Evolutionary conservation across 1,140 invertebrate genomes (phyloP).

Genomic region (Papilio polytes): DNA sequence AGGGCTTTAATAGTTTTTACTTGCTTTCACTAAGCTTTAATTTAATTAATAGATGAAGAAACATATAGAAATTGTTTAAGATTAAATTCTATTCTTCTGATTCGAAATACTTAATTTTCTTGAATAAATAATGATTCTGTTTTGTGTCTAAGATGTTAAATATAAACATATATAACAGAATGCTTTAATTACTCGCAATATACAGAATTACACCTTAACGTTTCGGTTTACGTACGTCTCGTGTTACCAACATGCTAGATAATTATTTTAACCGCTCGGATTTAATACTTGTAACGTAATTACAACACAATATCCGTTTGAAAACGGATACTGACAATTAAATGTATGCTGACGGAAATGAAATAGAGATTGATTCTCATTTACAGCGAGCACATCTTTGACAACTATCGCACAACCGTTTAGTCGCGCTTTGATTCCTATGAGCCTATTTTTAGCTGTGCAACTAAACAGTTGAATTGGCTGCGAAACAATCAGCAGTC

Average conservation of each 20-base stretch:
- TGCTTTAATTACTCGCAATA: neutral
- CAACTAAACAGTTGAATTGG: no score
- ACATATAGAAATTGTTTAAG: no score
- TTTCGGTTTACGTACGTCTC: neutral
- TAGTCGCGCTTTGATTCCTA: no score
- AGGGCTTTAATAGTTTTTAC: no score
- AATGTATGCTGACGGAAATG: neutral
- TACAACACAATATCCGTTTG: neutral
- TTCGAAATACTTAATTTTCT: neutral
- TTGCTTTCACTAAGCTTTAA: no score
- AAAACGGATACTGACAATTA: neutral
- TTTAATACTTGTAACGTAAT: slow-evolving; percentile 8
- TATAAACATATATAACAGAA: neutral
- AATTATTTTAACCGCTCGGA: slow-evolving; percentile 6
- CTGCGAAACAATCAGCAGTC: no score
- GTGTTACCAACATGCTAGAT: neutral
- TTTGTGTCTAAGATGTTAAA: neutral
- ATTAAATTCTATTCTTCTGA: neutral
- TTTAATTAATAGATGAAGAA: no score
- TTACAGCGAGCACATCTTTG: no score
- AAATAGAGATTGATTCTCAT: neutral
- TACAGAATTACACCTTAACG: slow-evolving; percentile 1
- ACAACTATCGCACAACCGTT: no score
- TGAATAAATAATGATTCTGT: neutral
- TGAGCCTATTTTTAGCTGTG: no score